Evolutionary conservation across 1,140 invertebrate genomes (phyloP), one percentile per base, ranked within the genome.

Genomic region (Caenorhabditis tropicalis): DNA sequence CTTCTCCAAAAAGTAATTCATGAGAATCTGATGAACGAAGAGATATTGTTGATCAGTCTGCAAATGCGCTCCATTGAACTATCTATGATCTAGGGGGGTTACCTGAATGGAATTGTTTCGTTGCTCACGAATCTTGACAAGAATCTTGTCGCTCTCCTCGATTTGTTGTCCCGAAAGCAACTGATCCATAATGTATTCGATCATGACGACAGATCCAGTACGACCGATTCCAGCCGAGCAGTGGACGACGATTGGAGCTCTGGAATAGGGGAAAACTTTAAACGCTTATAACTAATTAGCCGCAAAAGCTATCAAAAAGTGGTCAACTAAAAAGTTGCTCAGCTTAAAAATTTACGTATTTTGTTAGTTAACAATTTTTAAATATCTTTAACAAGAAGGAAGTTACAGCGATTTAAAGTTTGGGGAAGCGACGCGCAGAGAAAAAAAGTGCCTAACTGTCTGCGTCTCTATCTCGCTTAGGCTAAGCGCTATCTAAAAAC

Each of bases 191-290:
- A 85, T 82, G 79, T 81, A 85, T 21, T 85, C 74, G 74, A 85
- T 81, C 49, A 65, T 46, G 0, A 85, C 83, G 9, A 85, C 58
- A 6, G 74, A 51, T 16, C 96, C 96, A 93, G 97, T 98, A 88
- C 97, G 93, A 65, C 97, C 97, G 89, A 98, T 98, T 16, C 97
- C 97, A 79, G 97, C 96, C 90, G 95, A 96, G 92, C 96, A 98
- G 91, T 98, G 96, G 43, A 98, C 96, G 56, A 98, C 94, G 89
- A 98, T 97, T 5, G 96, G 96, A 33, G 60, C 43, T 24, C 80
- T 81, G 80, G 33, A 53, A 2, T 16, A 43, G 4, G 27, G 12
- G n/a, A n/a, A n/a, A 21, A 31, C 15, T 46, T 7, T 31, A 43
- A n/a, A 24, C 16, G 7, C 3, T 12, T 39, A 7, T n/a, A 24